Evolutionary conservation across 2,888 invertebrate genomes (phyloP), one percentile per base, ranked within the genome.

Genomic region (Agrochola lota): DNA sequence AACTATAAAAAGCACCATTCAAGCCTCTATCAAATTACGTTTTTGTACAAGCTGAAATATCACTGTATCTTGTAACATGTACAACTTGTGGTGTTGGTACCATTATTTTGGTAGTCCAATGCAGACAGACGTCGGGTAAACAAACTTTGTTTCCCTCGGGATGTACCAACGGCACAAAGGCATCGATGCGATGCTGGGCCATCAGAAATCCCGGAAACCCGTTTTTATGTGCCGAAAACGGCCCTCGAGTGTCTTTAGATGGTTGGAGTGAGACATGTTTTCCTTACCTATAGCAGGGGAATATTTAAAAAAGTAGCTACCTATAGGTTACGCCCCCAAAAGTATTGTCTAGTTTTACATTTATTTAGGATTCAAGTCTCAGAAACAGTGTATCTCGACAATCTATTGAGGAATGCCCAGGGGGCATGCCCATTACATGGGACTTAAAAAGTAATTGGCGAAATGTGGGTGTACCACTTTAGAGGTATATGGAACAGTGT

Each of bases 111-210:
- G 52, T 43, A n/a, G 43, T 75, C 23, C 30, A n/a, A 43, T 52
- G 23, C 59, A 74, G 40, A 74, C 63, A 52, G 49, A 15, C 52
- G 26, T 7, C 11, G 66, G 2, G 59, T 75, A 82, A 82, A 79
- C 76, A 82, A 79, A 79, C 76, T 66, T 75, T 60, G 66, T 52
- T 17, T 60, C 78, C 82, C 78, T 15, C 0, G 78, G 78, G 78
- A 66, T 11, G 23, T 26, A 59, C 15, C 40, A 17, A 71, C 20
- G 35, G 57, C n/a, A 35, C 15, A 62, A n/a, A 57, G 30, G 74
- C 40, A 66, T 59, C 26, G 43, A 52, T 60, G 78, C 59, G 59
- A 82, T 75, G 35, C 35, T 2, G n/a, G 40, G 74, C 49, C 57
- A 59, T 78, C 82, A 75, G 64, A 75, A 66, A 55, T 66, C 52